Percentiles rank a stretch among this genome's conserved stretches.
Conservation (phyloP, 92 coral and sea anemone species). For the Epizoanthus illoricatus region DNA sequence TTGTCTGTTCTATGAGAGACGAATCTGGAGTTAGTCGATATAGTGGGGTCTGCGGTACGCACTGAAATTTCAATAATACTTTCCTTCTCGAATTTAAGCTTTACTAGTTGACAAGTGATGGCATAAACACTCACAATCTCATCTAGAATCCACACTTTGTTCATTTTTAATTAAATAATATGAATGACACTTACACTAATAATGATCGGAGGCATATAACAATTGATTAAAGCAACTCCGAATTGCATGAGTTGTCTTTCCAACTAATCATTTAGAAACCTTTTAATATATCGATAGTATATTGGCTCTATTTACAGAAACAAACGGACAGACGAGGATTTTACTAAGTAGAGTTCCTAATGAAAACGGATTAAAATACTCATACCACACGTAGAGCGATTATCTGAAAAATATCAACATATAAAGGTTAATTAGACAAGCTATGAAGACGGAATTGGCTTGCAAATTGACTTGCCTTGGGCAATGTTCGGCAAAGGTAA, state of each 20-base stretch:
- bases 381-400: conserved; percentile 34
- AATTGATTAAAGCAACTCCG: not conserved
- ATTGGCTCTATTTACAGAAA: not conserved
- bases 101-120: conserved; percentile 18
- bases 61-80: not conserved
- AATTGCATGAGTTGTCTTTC: not conserved
- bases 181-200: not conserved
- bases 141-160: not conserved
- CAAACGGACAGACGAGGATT: not conserved
- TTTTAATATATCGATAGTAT: not conserved
- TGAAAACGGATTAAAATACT: conserved; percentile 8
- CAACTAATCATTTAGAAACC: not conserved
- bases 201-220: not conserved
- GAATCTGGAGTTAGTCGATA: not conserved
- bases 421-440: conserved; percentile 6
- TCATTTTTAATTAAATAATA: conserved; percentile 9
- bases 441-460: conserved; percentile 1
- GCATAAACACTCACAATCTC: not conserved
- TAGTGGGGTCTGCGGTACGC: not conserved
- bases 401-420: conserved; percentile 33
- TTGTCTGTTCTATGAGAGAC: conserved; percentile 18
- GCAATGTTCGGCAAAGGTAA: not conserved
- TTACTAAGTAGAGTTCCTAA: not conserved
- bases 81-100: not conserved
- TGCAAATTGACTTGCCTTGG: conserved; percentile 6